Evolutionary conservation across 2,888 invertebrate genomes (phyloP).

Genomic region (Agapostemon virescens): DNA sequence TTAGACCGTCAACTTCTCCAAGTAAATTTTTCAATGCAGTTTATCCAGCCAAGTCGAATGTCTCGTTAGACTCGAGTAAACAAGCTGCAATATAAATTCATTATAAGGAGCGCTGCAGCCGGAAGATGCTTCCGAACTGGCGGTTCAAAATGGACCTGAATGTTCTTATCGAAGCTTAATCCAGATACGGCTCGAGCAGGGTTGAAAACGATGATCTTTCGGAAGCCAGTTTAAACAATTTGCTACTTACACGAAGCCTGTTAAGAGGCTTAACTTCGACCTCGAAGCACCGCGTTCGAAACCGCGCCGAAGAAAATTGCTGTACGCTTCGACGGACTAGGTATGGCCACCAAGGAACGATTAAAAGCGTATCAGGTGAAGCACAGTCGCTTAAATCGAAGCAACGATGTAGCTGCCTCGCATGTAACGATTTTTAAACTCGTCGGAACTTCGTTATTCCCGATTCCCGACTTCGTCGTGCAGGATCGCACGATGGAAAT

Average conservation of each 20-base stretch:
- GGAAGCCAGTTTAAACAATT: background rate
- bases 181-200: too few species aligned
- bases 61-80: too few species aligned
- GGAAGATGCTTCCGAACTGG: too few species aligned
- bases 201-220: background rate
- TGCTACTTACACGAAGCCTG: background rate
- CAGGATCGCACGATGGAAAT: background rate
- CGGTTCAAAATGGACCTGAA: background rate
- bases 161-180: background rate
- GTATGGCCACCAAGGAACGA: background rate
- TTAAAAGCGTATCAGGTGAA: background rate
- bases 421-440: background rate
- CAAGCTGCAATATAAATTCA: too few species aligned
- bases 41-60: too few species aligned
- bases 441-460: background rate
- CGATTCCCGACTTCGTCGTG: background rate
- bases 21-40: too few species aligned
- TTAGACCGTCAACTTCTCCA: too few species aligned
- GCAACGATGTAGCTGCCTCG: background rate
- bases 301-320: background rate
- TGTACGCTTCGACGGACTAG: background rate
- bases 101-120: too few species aligned
- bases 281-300: background rate
- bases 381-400: background rate
- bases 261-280: background rate